Percentiles rank a stretch among this genome's conserved stretches.
Evolutionary conservation across 2,888 invertebrate genomes (phyloP).

Genomic region (Leptothorax acervorum): DNA sequence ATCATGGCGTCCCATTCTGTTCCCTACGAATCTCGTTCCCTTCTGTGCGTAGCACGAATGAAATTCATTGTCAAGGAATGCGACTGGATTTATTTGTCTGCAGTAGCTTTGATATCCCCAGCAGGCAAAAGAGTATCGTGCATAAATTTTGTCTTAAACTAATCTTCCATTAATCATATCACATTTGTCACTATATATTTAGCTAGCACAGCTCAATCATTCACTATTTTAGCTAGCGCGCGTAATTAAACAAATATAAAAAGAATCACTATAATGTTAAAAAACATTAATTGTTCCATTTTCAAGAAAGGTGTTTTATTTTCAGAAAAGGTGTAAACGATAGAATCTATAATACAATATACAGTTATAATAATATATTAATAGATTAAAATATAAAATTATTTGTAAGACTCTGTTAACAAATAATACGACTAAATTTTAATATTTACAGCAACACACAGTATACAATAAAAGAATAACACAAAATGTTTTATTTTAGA

Average conservation of each 20-base stretch:
- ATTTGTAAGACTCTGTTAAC: neutral
- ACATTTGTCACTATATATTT: slow-evolving; percentile 30
- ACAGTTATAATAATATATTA: neutral
- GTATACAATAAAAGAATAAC: neutral
- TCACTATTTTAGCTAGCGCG: slow-evolving; percentile 27
- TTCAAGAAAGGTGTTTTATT: neutral
- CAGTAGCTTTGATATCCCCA: slow-evolving; percentile 33
- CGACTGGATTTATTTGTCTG: slow-evolving; percentile 55
- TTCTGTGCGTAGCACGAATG: slow-evolving; percentile 54
- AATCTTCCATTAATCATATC: slow-evolving; percentile 37
- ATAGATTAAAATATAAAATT: neutral
- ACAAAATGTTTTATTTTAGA: slow-evolving; percentile 7
- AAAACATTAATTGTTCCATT: neutral
- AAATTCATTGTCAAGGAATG: slow-evolving; percentile 63
- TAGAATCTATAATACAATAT: neutral
- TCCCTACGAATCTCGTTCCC: slow-evolving; percentile 63
- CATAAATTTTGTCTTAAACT: slow-evolving; percentile 49
- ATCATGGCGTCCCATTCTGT: slow-evolving; percentile 66
- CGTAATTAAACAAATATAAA: slow-evolving; percentile 36
- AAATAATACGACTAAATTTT: slow-evolving; percentile 11
- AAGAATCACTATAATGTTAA: neutral
- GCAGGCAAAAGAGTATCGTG: slow-evolving; percentile 33
- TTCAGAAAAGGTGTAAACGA: neutral
- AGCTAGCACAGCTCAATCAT: slow-evolving; percentile 11
- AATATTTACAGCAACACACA: neutral